These are phyloP conservation scores for Neofelis nebulosa DNA, from an alignment of 2,113 vertebrate species.

Conservation along the genomic window DNA sequence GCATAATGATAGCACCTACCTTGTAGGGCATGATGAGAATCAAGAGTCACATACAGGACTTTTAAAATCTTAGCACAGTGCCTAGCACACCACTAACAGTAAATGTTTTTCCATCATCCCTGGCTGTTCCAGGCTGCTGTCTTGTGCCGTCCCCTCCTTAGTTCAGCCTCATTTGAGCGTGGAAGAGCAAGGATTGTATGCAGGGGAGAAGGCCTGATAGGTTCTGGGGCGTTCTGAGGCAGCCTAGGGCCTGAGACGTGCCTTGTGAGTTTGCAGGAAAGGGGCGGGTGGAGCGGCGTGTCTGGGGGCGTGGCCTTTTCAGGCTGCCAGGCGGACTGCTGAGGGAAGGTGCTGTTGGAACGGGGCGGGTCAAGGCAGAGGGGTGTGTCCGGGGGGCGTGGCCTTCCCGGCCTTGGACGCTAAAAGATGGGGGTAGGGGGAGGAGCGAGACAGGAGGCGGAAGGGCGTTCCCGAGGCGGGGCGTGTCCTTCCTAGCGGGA, in stretches of 20 bases:
- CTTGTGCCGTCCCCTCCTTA: neutral
- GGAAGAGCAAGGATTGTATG: neutral
- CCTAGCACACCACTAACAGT: neutral
- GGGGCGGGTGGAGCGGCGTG: neutral
- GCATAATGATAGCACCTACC: neutral
- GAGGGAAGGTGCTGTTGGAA: constrained; percentile 23
- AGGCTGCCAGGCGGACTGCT: neutral
- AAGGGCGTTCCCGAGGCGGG: neutral
- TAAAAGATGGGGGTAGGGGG: neutral
- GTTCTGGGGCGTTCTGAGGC: neutral
- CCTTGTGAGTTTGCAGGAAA: neutral
- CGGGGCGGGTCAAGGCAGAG: constrained; percentile 60
- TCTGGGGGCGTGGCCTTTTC: neutral
- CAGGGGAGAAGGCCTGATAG: no score
- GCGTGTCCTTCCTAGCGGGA: neutral
- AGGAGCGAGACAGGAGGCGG: neutral
- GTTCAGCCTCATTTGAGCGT: neutral
- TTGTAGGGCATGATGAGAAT: neutral
- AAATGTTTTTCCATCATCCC: neutral
- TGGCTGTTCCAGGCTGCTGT: neutral
- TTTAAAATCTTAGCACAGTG: neutral
- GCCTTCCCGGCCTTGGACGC: neutral
- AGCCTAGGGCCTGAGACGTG: neutral
- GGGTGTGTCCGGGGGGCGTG: constrained; percentile 74
- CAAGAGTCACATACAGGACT: neutral